phyloP scores from a whole-genome alignment of 2,113 vertebrate species.

The Corythaixoides concolor region DNA sequence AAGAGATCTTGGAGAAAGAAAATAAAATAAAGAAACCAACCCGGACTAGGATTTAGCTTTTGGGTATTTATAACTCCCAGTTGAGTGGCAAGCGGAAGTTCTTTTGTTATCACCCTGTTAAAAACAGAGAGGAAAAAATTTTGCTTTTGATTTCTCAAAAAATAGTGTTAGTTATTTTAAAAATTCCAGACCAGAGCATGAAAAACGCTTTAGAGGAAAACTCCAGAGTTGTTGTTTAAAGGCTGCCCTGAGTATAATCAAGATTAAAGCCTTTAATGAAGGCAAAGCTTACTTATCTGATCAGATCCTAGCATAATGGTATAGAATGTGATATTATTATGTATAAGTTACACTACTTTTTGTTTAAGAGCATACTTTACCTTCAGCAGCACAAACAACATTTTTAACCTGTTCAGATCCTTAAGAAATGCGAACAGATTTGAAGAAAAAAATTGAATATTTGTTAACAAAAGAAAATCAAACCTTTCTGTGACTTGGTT shows the following conservation, averaged over 20 bases:
- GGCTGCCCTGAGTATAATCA: constrained; percentile 16
- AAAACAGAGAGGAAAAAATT: background rate
- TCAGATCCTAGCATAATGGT: constrained; percentile 52
- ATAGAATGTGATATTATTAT: constrained; percentile 44
- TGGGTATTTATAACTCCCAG: background rate
- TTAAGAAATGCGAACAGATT: background rate
- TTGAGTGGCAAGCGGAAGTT: background rate
- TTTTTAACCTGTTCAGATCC: constrained; percentile 39
- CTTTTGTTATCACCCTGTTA: background rate
- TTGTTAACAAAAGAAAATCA: constrained; percentile 16
- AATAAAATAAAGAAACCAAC: background rate
- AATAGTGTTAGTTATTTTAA: background rate
- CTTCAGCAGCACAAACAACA: constrained; percentile 13
- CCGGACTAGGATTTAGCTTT: background rate
- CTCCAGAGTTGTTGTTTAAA: background rate
- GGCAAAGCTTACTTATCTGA: constrained; percentile 56
- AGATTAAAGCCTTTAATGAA: constrained; percentile 65
- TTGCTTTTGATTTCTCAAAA: constrained; percentile 30
- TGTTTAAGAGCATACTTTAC: background rate
- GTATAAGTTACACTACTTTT: constrained; percentile 51
- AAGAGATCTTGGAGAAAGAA: constrained; percentile 3
- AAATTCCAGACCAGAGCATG: constrained; percentile 13
- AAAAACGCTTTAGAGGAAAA: constrained; percentile 24
- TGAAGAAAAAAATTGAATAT: background rate
- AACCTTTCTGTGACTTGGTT: constrained; percentile 14